phyloP scores from a whole-genome alignment of 2,888 invertebrate species.

The Platycnemis pennipes region DNA sequence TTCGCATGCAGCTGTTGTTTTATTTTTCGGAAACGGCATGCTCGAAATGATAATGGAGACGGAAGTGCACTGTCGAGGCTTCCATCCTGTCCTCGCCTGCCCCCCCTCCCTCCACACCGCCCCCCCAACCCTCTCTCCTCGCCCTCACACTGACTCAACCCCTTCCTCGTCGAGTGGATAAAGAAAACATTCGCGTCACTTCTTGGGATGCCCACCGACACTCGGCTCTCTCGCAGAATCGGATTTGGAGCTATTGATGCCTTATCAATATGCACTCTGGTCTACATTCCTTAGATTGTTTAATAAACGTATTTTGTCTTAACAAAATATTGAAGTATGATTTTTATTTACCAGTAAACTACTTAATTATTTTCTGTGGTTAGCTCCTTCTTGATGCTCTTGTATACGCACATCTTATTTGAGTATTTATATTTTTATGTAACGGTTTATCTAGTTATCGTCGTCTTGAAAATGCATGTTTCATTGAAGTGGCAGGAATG shows the following conservation, averaged over 20 bases:
- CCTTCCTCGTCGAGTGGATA: neutral
- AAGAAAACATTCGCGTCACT: neutral
- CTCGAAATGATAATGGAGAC: slow-evolving; percentile 27
- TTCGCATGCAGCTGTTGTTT: slow-evolving; percentile 25
- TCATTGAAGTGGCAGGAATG: too few species aligned
- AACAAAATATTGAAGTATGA: too few species aligned
- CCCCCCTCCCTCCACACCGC: neutral
- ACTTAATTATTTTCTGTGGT: too few species aligned
- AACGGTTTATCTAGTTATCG: too few species aligned
- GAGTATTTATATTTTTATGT: too few species aligned
- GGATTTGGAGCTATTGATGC: neutral
- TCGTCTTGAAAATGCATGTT: too few species aligned
- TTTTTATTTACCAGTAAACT: too few species aligned
- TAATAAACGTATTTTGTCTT: too few species aligned
- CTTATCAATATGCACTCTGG: too few species aligned
- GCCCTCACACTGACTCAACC: neutral
- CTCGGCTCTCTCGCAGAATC: neutral
- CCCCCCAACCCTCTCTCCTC: neutral
- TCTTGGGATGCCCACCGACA: neutral
- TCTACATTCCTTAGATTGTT: too few species aligned
- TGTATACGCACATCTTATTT: too few species aligned
- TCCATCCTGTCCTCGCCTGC: neutral
- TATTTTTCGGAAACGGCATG: slow-evolving; percentile 36
- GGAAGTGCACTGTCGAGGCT: neutral
- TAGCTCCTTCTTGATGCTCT: too few species aligned